phyloP scores from a whole-genome alignment of 1,140 invertebrate genomes.

The Elymnias hypermnestra region DNA sequence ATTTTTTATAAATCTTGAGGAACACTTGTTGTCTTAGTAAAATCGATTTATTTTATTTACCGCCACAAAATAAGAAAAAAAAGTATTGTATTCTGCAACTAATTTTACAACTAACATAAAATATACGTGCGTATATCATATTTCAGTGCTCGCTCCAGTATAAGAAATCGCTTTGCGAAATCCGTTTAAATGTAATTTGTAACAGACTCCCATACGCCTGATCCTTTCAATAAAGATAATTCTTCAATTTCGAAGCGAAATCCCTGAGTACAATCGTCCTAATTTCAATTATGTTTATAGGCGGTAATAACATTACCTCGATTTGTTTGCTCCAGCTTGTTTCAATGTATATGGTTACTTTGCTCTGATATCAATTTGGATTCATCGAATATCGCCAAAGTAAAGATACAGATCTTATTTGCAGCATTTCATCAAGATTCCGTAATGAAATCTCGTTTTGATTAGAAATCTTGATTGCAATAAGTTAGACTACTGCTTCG shows the following conservation, averaged over 20 bases:
- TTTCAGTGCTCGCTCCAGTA: not conserved
- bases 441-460: slow-evolving; percentile 13
- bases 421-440: slow-evolving; percentile 10
- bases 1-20: too few species aligned
- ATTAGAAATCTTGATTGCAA: slow-evolving; percentile 17
- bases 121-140: not conserved
- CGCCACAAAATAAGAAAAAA: too few species aligned
- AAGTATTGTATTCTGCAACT: too few species aligned
- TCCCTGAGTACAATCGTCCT: slow-evolving; percentile 19
- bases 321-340: slow-evolving; percentile 20
- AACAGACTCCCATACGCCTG: not conserved
- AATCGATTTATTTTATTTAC: too few species aligned
- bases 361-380: slow-evolving; percentile 8
- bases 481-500: slow-evolving; percentile 8
- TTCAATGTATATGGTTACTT: slow-evolving; percentile 13
- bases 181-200: slow-evolving; percentile 1
- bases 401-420: slow-evolving; percentile 1
- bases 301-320: slow-evolving; percentile 21
- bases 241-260: slow-evolving; percentile 15
- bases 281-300: slow-evolving; percentile 26
- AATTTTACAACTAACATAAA: too few species aligned
- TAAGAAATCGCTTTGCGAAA: not conserved
- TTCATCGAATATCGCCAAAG: not conserved
- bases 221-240: slow-evolving; percentile 18
- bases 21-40: too few species aligned